These are phyloP conservation scores for Orchestia grillus DNA, from an alignment of 1,140 invertebrate genomes.

Conservation along the genomic window DNA sequence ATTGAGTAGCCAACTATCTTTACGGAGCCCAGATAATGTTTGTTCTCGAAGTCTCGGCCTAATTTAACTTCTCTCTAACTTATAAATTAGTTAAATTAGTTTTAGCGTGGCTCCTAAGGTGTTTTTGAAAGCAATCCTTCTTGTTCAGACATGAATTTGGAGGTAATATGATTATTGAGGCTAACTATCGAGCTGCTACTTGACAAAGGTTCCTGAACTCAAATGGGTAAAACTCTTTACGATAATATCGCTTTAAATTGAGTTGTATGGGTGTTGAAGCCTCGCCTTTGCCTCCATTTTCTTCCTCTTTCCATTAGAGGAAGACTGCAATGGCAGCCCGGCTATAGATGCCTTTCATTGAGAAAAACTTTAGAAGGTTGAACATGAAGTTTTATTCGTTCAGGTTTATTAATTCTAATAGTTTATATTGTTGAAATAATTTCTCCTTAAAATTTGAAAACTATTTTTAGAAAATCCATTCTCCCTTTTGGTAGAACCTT, in stretches of 20 bases:
- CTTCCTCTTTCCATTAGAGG: background rate
- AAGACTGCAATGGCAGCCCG: background rate
- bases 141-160: background rate
- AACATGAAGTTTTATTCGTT: background rate
- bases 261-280: background rate
- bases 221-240: background rate
- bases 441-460: background rate
- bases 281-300: background rate
- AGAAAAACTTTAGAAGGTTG: background rate
- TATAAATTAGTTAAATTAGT: background rate
- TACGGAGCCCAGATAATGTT: background rate
- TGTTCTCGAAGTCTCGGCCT: background rate
- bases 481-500: background rate
- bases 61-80: background rate
- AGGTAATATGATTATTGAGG: background rate
- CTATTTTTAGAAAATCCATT: background rate
- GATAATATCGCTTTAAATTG: background rate
- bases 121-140: background rate
- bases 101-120: background rate
- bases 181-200: background rate
- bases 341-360: background rate
- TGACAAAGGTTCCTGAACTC: background rate
- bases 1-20: background rate
- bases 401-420: background rate
- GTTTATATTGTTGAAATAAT: background rate